These are phyloP conservation scores for Callospermophilus lateralis DNA, from an alignment of 2,113 vertebrate genomes.

Conservation along the genomic window DNA sequence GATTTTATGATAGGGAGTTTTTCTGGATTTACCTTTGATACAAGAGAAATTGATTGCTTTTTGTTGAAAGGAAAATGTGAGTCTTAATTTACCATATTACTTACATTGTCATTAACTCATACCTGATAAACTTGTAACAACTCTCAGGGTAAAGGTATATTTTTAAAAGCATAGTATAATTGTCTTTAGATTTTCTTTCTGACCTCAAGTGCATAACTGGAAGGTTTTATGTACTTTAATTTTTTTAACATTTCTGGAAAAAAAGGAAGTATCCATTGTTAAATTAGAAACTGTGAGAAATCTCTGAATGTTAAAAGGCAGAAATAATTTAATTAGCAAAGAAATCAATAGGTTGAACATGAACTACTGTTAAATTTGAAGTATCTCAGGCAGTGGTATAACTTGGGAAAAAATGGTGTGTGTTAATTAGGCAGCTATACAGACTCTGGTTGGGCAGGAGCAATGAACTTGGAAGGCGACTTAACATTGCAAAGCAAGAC, in stretches of 20 bases:
- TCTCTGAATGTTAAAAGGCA: background rate
- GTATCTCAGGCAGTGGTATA: background rate
- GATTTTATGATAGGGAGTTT: background rate
- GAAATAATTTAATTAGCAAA: background rate
- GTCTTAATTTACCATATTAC: background rate
- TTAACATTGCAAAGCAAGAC: background rate
- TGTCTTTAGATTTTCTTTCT: background rate
- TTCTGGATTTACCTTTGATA: background rate
- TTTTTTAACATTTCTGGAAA: too few species aligned
- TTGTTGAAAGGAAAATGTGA: background rate
- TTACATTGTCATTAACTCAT: background rate
- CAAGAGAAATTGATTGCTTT: background rate
- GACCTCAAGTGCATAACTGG: background rate
- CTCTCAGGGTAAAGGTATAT: background rate
- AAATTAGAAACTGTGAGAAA: background rate
- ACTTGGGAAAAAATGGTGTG: background rate
- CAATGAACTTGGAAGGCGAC: background rate
- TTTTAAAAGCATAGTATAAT: background rate
- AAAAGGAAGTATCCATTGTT: background rate
- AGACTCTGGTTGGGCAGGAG: background rate
- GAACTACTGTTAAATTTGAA: background rate
- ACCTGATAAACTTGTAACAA: background rate
- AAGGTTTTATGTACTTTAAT: background rate
- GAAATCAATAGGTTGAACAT: background rate
- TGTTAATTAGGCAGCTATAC: background rate